Conservation (phyloP, 2,797 vertebrate genomes). For the Miichthys miiuy region DNA sequence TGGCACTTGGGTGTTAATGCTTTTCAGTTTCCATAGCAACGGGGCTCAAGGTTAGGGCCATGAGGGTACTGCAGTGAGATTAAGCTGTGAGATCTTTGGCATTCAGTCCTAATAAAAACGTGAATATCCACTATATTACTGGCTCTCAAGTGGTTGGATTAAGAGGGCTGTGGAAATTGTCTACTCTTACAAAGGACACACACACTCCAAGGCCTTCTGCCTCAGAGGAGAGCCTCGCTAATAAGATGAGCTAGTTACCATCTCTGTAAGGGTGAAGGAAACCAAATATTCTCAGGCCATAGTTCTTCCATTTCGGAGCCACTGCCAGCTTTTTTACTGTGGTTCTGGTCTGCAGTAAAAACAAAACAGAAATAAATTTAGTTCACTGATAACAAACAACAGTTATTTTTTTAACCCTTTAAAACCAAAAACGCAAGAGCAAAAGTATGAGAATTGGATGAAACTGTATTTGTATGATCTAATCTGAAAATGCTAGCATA, state of each 20-base stretch:
- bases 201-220: slow-evolving; percentile 40
- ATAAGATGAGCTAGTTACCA: slow-evolving; percentile 83
- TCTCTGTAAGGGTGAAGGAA: slow-evolving; percentile 97
- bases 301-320: slow-evolving; percentile 99
- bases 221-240: slow-evolving; percentile 32
- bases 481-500: not conserved
- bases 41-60: slow-evolving; percentile 29
- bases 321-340: slow-evolving; percentile 95
- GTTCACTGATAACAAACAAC: not conserved
- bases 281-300: slow-evolving; percentile 95
- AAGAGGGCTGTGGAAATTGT: slow-evolving; percentile 53
- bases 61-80: slow-evolving; percentile 48
- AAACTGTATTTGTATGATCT: not conserved
- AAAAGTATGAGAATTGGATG: not conserved
- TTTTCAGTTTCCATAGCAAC: slow-evolving; percentile 75
- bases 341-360: slow-evolving; percentile 89
- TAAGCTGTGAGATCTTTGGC: slow-evolving; percentile 54
- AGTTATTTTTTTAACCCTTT: too few relatives aligned
- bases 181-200: slow-evolving; percentile 60
- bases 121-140: slow-evolving; percentile 66
- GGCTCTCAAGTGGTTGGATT: slow-evolving; percentile 48
- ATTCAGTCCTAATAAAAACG: slow-evolving; percentile 61
- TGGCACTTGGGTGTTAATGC: slow-evolving; percentile 53
- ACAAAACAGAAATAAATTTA: slow-evolving; percentile 1
- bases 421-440: not conserved